These are phyloP conservation scores for Denticeps clupeoides DNA, from an alignment of 2,797 vertebrate species.

Conservation along the genomic window DNA sequence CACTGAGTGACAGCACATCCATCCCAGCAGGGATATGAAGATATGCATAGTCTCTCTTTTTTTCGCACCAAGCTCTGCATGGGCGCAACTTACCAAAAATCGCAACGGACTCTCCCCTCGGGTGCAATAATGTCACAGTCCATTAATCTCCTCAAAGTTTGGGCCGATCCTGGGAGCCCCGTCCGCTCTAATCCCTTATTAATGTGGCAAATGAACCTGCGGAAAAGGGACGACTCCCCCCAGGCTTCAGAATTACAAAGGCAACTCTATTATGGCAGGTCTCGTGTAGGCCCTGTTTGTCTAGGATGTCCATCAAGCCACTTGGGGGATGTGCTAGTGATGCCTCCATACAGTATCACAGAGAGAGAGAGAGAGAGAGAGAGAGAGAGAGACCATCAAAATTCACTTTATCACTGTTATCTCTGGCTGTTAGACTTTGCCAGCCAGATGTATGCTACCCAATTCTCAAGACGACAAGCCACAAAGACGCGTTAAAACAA, in stretches of 20 bases:
- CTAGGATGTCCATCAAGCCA: constrained; percentile 55
- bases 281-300: constrained; percentile 54
- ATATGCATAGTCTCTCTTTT: neutral
- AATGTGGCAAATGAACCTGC: constrained; percentile 69
- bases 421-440: too few species aligned
- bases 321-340: constrained; percentile 30
- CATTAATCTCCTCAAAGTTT: constrained; percentile 79
- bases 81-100: constrained; percentile 65
- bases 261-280: constrained; percentile 59
- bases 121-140: constrained; percentile 76
- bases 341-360: too few species aligned
- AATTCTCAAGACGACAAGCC: too few species aligned
- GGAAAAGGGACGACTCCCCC: constrained; percentile 63
- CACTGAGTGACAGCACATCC: too few species aligned
- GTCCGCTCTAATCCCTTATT: constrained; percentile 72
- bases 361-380: too few species aligned
- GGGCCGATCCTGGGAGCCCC: constrained; percentile 48
- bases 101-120: constrained; percentile 69
- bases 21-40: neutral
- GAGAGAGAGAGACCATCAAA: too few species aligned
- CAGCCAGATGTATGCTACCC: too few species aligned
- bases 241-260: constrained; percentile 68
- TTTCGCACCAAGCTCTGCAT: constrained; percentile 44
- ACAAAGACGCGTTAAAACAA: neutral
- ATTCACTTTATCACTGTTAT: too few species aligned